Evolutionary conservation across 2,113 vertebrate genomes (phyloP), one percentile per base, ranked within the genome.

Genomic region (Eleginops maclovinus): DNA sequence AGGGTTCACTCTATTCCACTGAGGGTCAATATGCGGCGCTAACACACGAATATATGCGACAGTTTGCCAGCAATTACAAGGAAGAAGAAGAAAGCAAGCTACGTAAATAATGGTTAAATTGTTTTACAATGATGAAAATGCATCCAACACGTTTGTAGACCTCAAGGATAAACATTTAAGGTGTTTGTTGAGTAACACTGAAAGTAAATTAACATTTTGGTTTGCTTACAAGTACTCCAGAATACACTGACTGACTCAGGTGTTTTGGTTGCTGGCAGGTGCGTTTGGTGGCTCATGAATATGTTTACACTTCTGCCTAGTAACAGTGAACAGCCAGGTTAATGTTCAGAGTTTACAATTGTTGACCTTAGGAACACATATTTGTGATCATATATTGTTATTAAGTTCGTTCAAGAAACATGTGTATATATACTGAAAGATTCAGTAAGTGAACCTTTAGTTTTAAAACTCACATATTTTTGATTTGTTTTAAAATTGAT

Each of bases 241-340:
- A 24, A 69, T 58, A 36, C 41, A 3, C 10, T 31, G 31, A 28
- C 7, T 61, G 47, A 66, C 66, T 22, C 22, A n/a, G 31, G 51
- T 47, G 81, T 51, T 70, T 21, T 17, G 19, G 43, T 53, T 74
- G 9, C 46, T 10, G 28, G 60, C 68, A 65, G 26, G 61, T 70
- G 58, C 56, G 75, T 69, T 64, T 36, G 50, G 53, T 50, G 16
- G 63, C 62, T 75, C 17, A 63, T 55, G n/a, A 54, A 44, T 46
- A 36, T 81, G 36, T 65, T 53, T 59, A 44, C 50, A 43, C 9
- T 12, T 28, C 17, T 54, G 28, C 21, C 9, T 49, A 17, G 67
- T 61, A 40, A 56, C 72, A 56, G 19, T 15, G 5, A 68, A 22
- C 31, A 43, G 11, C 31, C n/a, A 22, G 36, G 36, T 61, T 43